These are phyloP conservation scores for Trichopoda pennipes DNA, from an alignment of 2,888 invertebrate species.

Conservation along the genomic window DNA sequence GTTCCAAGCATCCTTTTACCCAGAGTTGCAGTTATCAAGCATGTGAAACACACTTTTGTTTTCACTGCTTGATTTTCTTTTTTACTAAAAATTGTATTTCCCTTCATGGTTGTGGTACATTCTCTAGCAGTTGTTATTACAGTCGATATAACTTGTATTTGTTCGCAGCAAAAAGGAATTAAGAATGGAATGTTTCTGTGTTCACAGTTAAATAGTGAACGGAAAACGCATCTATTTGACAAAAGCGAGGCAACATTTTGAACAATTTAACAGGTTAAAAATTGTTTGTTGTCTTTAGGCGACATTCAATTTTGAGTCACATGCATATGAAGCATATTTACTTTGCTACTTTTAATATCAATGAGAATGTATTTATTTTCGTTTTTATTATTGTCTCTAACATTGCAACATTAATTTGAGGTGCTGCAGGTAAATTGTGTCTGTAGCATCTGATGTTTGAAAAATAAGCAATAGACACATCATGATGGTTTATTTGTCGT, in stretches of 20 bases:
- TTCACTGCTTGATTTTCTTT: constrained; percentile 53
- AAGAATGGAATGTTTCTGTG: constrained; percentile 47
- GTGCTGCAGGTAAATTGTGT: constrained; percentile 31
- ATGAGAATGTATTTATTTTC: neutral
- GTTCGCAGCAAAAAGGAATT: constrained; percentile 54
- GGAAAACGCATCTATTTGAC: constrained; percentile 44
- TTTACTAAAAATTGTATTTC: constrained; percentile 40
- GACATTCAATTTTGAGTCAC: constrained; percentile 21
- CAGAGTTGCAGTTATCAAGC: constrained; percentile 42
- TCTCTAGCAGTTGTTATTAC: neutral
- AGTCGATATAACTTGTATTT: constrained; percentile 46
- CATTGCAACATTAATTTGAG: constrained; percentile 12
- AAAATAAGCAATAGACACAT: constrained; percentile 14
- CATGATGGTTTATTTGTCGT: constrained; percentile 52
- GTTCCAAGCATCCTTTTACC: constrained; percentile 28
- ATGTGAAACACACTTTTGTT: constrained; percentile 58
- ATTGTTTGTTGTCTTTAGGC: constrained; percentile 50
- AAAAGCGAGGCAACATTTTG: constrained; percentile 65
- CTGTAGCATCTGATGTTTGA: constrained; percentile 13
- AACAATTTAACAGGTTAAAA: constrained; percentile 45
- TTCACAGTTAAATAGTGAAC: constrained; percentile 4
- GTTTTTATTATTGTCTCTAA: constrained; percentile 4
- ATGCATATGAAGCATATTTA: constrained; percentile 34
- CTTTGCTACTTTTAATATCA: neutral
- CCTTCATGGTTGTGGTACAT: constrained; percentile 13